These are phyloP conservation scores for Augochlora pura DNA, from an alignment of 1,140 invertebrate genomes.

Conservation along the genomic window DNA sequence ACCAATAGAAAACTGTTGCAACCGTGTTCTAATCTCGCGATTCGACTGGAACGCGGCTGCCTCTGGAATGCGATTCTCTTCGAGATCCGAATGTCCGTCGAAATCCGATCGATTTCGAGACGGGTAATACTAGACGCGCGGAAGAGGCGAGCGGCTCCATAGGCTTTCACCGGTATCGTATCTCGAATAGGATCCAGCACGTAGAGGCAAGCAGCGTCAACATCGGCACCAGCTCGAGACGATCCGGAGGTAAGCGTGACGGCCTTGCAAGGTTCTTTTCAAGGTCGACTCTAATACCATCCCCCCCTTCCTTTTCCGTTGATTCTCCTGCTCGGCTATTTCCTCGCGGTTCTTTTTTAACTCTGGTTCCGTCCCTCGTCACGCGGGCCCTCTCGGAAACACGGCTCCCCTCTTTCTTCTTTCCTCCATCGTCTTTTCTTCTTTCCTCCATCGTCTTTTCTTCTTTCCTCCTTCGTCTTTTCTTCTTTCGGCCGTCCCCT, in stretches of 20 bases:
- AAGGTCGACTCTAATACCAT: conserved; percentile 67
- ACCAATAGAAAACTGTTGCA: too few species aligned
- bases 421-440: conserved; percentile 7
- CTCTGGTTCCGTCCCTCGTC: conserved; percentile 28
- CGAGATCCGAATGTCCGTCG: neutral
- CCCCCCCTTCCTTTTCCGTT: conserved; percentile 23
- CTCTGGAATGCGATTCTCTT: conserved; percentile 12
- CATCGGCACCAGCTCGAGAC: conserved; percentile 34
- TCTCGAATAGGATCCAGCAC: conserved; percentile 49
- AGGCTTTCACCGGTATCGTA: conserved; percentile 50
- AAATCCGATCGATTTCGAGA: conserved; percentile 41
- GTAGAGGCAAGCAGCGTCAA: conserved; percentile 35
- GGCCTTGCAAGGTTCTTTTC: conserved; percentile 69
- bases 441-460: conserved; percentile 34
- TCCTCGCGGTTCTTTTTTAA: conserved; percentile 26
- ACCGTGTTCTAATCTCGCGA: neutral
- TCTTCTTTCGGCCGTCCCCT: conserved; percentile 21
- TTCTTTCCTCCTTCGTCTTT: conserved; percentile 40
- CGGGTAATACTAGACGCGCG: conserved; percentile 41
- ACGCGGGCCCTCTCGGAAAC: conserved; percentile 42
- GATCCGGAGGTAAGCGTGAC: conserved; percentile 62
- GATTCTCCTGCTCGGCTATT: conserved; percentile 19
- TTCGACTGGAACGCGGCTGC: neutral
- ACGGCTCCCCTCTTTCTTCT: conserved; percentile 36
- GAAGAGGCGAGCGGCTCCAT: neutral